phyloP scores from a whole-genome alignment of 1,140 invertebrate species.

The Neodiprion virginianus region DNA sequence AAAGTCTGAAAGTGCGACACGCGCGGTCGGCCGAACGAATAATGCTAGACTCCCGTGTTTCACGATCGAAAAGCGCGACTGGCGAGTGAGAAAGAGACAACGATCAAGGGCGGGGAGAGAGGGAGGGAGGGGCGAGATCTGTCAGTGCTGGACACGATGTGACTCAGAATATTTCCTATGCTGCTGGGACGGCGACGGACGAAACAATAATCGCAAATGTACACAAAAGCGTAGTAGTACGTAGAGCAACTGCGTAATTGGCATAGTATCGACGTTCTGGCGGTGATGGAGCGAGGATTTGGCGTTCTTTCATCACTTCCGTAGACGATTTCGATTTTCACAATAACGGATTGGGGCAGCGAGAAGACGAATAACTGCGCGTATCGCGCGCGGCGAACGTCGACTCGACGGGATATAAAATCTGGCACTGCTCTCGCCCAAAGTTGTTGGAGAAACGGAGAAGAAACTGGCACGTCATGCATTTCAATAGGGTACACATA shows the following conservation, averaged over 20 bases:
- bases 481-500: too few species aligned
- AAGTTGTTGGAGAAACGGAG: too few species aligned
- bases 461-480: too few species aligned
- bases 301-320: background rate
- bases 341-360: too few species aligned
- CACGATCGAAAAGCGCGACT: constrained; percentile 18
- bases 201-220: background rate
- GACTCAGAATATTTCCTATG: too few species aligned
- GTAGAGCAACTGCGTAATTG: background rate
- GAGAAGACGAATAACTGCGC: too few species aligned
- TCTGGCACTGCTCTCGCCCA: too few species aligned
- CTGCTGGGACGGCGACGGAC: background rate
- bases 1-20: constrained; percentile 9
- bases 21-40: background rate
- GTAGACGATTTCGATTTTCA: background rate
- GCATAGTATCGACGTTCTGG: background rate
- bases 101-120: background rate
- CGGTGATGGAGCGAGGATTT: background rate
- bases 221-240: background rate
- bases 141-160: too few species aligned
- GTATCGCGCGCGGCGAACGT: too few species aligned
- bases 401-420: too few species aligned
- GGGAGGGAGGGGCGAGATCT: background rate
- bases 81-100: background rate
- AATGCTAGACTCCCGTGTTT: background rate